Evolutionary conservation across 2,797 vertebrate genomes (phyloP), one percentile per base, ranked within the genome.

Genomic region (Pachyuromys duprasi): DNA sequence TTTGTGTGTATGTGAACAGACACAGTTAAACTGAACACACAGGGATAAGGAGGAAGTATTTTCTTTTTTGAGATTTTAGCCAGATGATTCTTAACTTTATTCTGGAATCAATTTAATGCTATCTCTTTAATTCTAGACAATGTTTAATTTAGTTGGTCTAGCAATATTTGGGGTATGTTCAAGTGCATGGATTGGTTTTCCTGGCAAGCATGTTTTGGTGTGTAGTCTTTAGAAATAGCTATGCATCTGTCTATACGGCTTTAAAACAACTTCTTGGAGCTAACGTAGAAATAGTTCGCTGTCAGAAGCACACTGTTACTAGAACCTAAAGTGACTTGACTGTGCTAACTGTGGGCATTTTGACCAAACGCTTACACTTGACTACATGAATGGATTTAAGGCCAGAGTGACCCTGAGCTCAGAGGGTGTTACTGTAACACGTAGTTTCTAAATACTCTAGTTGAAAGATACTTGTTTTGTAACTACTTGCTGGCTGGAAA

Each of bases 161-260:
- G 83, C 95, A 94, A 95, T 96, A 82, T 97, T 94, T 86, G 96
- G 94, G 86, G 96, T 45, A 88, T 97, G 98, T 39, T 97, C 95
- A 97, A 95, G 95, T 98, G 98, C 98, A 98, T 98, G 98, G 96
- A 83, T 98, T 97, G 97, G 93, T 97, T 98, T 98, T 98, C 92
- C 97, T 89, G 96, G 98, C 90, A 89, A 98, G 98, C 98, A 98
- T 98, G 98, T 96, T 98, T 98, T 98, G 96, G 88, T 98, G 94
- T 98, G 93, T 97, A 97, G 86, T 86, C 36, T 95, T 97, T 97
- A 98, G 98, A 97, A 98, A 97, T 98, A 98, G 97, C 96, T 97
- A 96, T 98, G 94, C 93, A 94, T 98, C 96, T 88, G 97, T 96
- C 96, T 95, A 57, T 96, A 97, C 55, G 97, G 96, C 94, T 98